These are phyloP conservation scores for Zoanthus gigantus DNA, from an alignment of 92 coral and sea anemone species.

Conservation along the genomic window DNA sequence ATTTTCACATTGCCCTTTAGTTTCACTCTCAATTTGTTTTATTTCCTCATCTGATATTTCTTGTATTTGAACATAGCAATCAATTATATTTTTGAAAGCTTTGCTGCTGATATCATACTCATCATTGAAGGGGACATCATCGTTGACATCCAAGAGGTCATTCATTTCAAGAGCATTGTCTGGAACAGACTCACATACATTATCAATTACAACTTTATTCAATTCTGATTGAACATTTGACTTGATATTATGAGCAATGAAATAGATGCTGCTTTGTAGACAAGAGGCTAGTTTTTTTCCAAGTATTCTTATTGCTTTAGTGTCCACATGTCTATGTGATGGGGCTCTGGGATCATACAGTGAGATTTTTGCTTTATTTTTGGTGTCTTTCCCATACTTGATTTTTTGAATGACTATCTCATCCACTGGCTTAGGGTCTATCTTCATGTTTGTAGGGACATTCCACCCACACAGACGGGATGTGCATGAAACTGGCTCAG, in stretches of 20 bases:
- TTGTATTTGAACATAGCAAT: neutral
- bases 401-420: neutral
- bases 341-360: constrained; percentile 54
- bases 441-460: constrained; percentile 6
- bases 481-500: constrained; percentile 17
- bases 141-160: neutral
- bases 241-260: constrained; percentile 20
- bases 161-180: neutral
- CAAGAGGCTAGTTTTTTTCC: constrained; percentile 4
- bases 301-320: neutral
- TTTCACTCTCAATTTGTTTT: constrained; percentile 13
- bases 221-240: neutral
- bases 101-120: constrained; percentile 20
- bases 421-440: constrained; percentile 19
- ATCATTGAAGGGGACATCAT: neutral
- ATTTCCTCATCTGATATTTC: constrained; percentile 23
- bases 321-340: constrained; percentile 5
- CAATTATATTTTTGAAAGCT: constrained; percentile 41
- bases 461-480: constrained; percentile 3
- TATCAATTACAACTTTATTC: constrained; percentile 31
- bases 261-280: constrained; percentile 19
- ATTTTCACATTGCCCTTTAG: constrained; percentile 18
- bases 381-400: constrained; percentile 28
- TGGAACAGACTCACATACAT: constrained; percentile 40
- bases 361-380: constrained; percentile 23